Evolutionary conservation across 2,113 vertebrate species (phyloP).

Genomic region (Oriolus oriolus): DNA sequence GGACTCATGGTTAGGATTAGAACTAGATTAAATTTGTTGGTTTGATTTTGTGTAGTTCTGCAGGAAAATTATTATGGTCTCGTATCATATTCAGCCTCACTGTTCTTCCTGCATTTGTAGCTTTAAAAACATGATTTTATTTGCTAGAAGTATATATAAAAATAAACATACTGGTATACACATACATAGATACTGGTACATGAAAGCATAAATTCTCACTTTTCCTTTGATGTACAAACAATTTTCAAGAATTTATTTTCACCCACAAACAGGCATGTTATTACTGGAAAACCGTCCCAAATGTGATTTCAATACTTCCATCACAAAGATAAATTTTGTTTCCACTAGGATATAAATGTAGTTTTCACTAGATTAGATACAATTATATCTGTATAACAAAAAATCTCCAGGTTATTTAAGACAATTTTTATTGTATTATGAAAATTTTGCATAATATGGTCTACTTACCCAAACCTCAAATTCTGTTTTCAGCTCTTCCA

Average conservation of each 20-base stretch:
- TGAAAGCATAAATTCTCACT: not conserved
- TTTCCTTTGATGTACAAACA: not conserved
- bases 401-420: not conserved
- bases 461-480: not conserved
- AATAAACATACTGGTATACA: not conserved
- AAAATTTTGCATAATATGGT: not conserved
- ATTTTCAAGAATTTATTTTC: not conserved
- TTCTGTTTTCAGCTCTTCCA: not conserved
- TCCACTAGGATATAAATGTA: not conserved
- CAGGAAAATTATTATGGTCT: not conserved
- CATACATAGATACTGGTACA: not conserved
- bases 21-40: not conserved
- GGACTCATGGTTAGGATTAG: not conserved
- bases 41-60: not conserved
- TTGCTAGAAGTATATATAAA: not conserved
- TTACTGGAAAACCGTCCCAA: not conserved
- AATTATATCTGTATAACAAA: not conserved
- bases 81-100: not conserved
- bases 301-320: not conserved
- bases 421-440: not conserved
- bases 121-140: not conserved
- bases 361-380: not conserved
- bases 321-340: not conserved
- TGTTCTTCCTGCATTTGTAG: not conserved
- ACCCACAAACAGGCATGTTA: not conserved